Conservation (phyloP, 2,113 vertebrate genomes). For the Acanthisitta chloris region DNA sequence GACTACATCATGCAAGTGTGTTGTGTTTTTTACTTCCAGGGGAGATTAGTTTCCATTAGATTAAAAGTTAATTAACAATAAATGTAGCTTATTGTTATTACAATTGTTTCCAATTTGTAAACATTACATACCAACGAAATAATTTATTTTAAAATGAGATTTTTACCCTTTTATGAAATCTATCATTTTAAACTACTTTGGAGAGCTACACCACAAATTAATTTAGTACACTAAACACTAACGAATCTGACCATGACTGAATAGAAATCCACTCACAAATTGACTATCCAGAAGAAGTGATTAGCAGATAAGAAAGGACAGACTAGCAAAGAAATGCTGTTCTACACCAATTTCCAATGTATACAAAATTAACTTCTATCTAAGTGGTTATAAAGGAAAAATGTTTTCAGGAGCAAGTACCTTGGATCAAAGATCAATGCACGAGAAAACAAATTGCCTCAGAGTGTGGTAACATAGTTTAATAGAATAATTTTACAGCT, state of each 20-base stretch:
- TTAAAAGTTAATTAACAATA: not conserved
- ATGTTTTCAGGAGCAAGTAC: not conserved
- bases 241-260: not conserved
- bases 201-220: not conserved
- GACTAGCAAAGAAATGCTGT: not conserved
- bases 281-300: not conserved
- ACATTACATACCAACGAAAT: not conserved
- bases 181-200: not conserved
- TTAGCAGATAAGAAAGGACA: not conserved
- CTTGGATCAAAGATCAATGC: slow-evolving; percentile 3
- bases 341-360: not conserved
- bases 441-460: slow-evolving; percentile 7
- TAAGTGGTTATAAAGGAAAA: not conserved
- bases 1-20: not conserved
- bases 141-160: not conserved
- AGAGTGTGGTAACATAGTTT: not conserved
- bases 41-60: not conserved
- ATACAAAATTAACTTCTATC: not conserved
- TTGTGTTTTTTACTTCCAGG: not conserved
- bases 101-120: not conserved
- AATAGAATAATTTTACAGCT: slow-evolving; percentile 10
- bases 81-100: not conserved
- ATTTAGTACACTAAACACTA: not conserved
- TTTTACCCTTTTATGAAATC: not conserved
- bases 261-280: not conserved